Conservation (phyloP, 2,797 vertebrate species). For the Emys orbicularis region DNA sequence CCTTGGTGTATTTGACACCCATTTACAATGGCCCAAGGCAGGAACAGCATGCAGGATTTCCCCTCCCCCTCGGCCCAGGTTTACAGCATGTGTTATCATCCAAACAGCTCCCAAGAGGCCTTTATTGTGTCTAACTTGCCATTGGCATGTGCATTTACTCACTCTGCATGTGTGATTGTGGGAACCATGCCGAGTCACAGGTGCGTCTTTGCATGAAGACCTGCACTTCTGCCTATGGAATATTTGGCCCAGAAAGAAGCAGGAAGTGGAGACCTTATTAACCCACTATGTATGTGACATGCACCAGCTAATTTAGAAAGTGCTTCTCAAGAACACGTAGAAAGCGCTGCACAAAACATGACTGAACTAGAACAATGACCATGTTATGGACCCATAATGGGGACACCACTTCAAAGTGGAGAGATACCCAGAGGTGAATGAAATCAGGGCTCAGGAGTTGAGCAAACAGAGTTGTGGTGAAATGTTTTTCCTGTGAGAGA, state of each 20-base stretch:
- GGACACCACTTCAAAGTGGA: not conserved
- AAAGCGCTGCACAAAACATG: not conserved
- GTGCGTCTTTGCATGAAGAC: not conserved
- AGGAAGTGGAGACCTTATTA: not conserved
- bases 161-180: not conserved
- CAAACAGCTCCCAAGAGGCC: not conserved
- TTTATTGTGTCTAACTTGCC: not conserved
- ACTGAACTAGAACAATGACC: not conserved
- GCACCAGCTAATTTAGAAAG: not conserved
- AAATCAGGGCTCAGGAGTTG: not conserved
- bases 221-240: not conserved
- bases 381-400: not conserved
- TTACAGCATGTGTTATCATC: not conserved
- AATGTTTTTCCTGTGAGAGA: not conserved
- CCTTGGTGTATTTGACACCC: not conserved
- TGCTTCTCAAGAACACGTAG: accelerated
- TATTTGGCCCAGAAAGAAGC: not conserved
- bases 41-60: not conserved
- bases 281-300: not conserved
- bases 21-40: not conserved
- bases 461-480: not conserved
- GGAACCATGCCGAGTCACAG: not conserved
- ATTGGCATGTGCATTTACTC: accelerated
- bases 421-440: not conserved
- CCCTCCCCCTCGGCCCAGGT: not conserved